Conservation (phyloP, 2,797 vertebrate genomes). For the Cyprinodon diabolis region DNA sequence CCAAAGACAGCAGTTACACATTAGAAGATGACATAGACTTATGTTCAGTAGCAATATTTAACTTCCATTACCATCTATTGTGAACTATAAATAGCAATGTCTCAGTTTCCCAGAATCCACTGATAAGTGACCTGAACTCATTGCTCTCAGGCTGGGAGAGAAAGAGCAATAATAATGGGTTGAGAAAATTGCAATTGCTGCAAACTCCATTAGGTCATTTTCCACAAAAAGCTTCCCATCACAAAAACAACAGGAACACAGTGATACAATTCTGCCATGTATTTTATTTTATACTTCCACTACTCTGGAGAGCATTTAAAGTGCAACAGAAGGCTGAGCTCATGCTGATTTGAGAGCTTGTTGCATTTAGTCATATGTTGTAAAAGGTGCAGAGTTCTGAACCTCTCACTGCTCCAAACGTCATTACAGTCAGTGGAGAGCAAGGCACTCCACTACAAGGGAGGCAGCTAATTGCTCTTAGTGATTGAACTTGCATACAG, state of each 20-base stretch:
- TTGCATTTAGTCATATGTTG: conserved; percentile 14
- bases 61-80: not conserved
- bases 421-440: conserved; percentile 64
- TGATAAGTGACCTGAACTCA: conserved; percentile 2
- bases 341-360: conserved; percentile 11
- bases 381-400: conserved; percentile 27
- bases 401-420: conserved; percentile 39
- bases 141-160: conserved; percentile 8
- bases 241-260: not conserved
- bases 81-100: not conserved
- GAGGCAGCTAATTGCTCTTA: conserved; percentile 57
- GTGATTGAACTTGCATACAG: not conserved
- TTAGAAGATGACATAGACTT: not conserved
- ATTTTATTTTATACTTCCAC: not conserved
- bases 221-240: conserved; percentile 2
- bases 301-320: not conserved
- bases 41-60: not conserved
- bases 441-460: conserved; percentile 28
- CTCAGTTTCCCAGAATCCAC: conserved; percentile 10
- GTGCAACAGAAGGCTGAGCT: not conserved
- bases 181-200: conserved; percentile 13
- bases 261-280: not conserved
- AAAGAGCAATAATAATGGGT: conserved; percentile 8
- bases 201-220: conserved; percentile 12
- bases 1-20: not conserved